Conservation (phyloP, 2,888 invertebrate species). For the Acleris laterana region DNA sequence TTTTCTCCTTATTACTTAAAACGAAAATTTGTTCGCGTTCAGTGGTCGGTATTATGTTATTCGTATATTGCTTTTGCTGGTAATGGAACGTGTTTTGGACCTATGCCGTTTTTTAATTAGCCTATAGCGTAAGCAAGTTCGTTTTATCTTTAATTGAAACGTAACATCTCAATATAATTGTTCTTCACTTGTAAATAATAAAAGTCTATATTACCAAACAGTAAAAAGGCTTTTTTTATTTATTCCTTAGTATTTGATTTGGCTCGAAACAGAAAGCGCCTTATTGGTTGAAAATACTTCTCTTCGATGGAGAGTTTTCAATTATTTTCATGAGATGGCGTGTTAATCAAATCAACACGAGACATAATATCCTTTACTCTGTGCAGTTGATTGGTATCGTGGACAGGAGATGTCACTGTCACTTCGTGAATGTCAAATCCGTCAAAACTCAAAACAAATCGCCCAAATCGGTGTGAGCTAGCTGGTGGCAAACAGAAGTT, state of each 20-base stretch:
- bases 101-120: background rate
- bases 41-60: background rate
- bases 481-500: too few species aligned
- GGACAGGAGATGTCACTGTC: background rate
- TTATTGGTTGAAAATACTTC: background rate
- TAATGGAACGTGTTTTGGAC: conserved; percentile 1
- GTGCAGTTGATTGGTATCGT: background rate
- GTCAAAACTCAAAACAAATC: too few species aligned
- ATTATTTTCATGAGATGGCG: conserved; percentile 2
- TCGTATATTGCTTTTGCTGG: background rate
- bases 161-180: too few species aligned
- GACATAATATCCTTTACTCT: too few species aligned
- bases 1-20: too few species aligned
- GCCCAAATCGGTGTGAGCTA: too few species aligned
- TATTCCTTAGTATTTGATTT: too few species aligned
- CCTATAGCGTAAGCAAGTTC: background rate
- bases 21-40: background rate
- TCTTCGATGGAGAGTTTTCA: background rate
- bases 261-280: too few species aligned
- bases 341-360: background rate
- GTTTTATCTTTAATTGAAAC: background rate
- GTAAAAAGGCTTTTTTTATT: too few species aligned
- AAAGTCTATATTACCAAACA: too few species aligned
- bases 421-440: background rate
- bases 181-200: too few species aligned